phyloP scores from a whole-genome alignment of 2,113 vertebrate species.

The Caracal caracal region DNA sequence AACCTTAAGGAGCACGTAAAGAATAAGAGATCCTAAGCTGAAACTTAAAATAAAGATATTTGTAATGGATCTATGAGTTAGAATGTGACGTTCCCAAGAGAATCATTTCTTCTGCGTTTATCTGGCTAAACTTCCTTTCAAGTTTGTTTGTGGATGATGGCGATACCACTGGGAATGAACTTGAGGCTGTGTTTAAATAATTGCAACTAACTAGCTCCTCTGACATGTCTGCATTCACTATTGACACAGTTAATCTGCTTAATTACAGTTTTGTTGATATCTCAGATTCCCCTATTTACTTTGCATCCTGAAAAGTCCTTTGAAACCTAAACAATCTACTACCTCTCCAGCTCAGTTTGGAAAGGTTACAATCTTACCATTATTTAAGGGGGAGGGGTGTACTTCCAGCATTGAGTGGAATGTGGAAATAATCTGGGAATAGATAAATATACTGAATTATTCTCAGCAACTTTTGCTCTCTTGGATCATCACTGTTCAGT shows the following conservation, averaged over 20 bases:
- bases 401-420: background rate
- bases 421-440: background rate
- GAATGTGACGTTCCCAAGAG: background rate
- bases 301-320: conserved; percentile 51
- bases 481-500: background rate
- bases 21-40: background rate
- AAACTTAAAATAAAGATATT: conserved; percentile 35
- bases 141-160: background rate
- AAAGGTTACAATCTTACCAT: background rate
- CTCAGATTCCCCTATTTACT: conserved; percentile 27
- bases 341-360: background rate
- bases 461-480: background rate
- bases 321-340: conserved; percentile 29
- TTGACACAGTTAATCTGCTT: conserved; percentile 21
- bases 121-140: conserved; percentile 5
- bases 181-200: conserved; percentile 44
- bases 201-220: background rate
- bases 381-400: background rate
- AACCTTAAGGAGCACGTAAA: background rate
- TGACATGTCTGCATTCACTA: background rate
- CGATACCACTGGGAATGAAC: background rate
- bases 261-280: conserved; percentile 39
- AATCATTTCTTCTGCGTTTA: background rate
- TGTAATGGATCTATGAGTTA: background rate
- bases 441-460: background rate